Evolutionary conservation across 2,888 invertebrate species (phyloP), one percentile per base, ranked within the genome.

Genomic region (Drosophila borealis): DNA sequence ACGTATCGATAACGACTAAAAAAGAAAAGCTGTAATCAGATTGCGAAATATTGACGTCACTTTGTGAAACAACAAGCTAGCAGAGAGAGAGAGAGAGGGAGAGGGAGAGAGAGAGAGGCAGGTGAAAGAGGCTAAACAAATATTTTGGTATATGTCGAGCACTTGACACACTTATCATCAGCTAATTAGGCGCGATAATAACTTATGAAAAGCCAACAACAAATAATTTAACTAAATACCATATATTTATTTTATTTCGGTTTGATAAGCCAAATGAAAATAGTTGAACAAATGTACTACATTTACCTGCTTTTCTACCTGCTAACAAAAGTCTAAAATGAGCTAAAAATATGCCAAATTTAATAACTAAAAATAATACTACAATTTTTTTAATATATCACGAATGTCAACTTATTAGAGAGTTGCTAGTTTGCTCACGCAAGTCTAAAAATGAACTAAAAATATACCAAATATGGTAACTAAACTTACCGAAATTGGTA

Each of bases 81-180:
- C 5, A 10, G 19, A 17, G 3, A 25, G 42, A 19, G 17, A 14
- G 0, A 42, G 13, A 39, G 42, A 19, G 36, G 8, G n/a, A 37
- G 44, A 36, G 39, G 4, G 21, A 9, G 39, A 9, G 51, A 4
- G 41, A 4, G 33, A 13, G 33, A 6, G 11, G 6, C 10, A 10
- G 36, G 48, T 56, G 36, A 61, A 70, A 70, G 70, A 70, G 76
- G 71, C 29, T 57, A 80, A 76, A 60, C 61, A 72, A 77, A 78
- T 29, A 62, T 67, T 80, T 76, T 64, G 45, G 53, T 55, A 70
- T 37, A 65, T 51, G 71, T 59, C 59, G 29, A 54, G 68, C 68
- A 60, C 78, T 78, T 78, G 77, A 80, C 77, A 78, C 57, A 78
- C 68, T 72, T 78, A 80, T 77, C 67, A 61, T 25, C 44, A 49